phyloP scores from a whole-genome alignment of 2,113 vertebrate species.

The Nannobrachium achirus region DNA sequence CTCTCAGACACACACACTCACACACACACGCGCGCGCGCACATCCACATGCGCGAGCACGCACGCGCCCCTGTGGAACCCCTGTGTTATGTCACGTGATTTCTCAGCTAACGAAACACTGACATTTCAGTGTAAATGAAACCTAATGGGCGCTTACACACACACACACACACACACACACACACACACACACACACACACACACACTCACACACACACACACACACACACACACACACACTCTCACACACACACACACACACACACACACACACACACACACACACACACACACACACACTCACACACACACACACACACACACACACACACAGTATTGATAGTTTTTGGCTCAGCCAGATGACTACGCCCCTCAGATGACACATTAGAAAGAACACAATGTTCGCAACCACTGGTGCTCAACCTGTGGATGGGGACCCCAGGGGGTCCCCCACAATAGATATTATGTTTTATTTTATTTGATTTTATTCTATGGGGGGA shows the following conservation, averaged over 20 bases:
- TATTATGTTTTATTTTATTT: too few species aligned
- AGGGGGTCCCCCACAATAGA: too few species aligned
- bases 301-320: not conserved
- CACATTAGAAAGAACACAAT: too few species aligned
- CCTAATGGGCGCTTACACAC: not conserved
- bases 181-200: not conserved
- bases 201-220: not conserved
- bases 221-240: not conserved
- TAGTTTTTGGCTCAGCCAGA: too few species aligned
- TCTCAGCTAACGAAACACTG: too few species aligned
- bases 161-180: not conserved
- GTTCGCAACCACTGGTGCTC: too few species aligned
- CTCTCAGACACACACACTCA: not conserved
- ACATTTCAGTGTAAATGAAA: too few species aligned
- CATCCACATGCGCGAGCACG: not conserved
- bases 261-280: not conserved
- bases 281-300: slow-evolving; percentile 1
- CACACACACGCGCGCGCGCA: not conserved
- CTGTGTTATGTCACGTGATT: too few species aligned
- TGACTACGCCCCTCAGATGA: too few species aligned
- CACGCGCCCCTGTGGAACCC: too few species aligned
- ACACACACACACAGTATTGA: not conserved
- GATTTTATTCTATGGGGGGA: too few species aligned
- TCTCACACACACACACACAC: not conserved
- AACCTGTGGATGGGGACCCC: too few species aligned